Conservation (phyloP, 2,797 vertebrate genomes). For the Pangasius macronema region DNA sequence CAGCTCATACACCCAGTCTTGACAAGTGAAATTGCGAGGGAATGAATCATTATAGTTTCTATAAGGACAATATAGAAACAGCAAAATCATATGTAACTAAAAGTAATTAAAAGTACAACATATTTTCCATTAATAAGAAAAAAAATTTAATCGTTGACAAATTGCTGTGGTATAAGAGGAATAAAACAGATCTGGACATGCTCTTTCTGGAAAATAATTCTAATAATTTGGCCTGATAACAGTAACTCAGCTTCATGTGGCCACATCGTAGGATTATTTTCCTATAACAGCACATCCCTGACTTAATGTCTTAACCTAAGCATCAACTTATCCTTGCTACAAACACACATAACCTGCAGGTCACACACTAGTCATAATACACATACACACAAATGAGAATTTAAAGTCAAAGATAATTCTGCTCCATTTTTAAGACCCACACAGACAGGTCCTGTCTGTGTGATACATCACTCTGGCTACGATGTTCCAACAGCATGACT, state of each 20-base stretch:
- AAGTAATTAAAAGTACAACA: background rate
- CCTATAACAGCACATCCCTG: background rate
- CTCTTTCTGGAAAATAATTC: background rate
- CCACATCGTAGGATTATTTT: background rate
- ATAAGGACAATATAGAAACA: too few relatives aligned
- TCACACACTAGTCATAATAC: background rate
- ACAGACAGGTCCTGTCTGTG: background rate
- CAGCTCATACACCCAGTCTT: background rate
- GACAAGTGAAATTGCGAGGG: background rate
- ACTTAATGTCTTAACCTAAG: background rate
- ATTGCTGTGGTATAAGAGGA: background rate
- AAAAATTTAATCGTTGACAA: background rate
- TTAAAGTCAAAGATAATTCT: too few relatives aligned
- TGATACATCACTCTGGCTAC: background rate
- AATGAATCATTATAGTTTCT: background rate
- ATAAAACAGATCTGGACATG: background rate
- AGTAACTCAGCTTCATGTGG: background rate
- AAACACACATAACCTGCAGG: background rate
- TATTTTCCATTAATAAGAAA: background rate
- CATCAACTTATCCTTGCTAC: background rate
- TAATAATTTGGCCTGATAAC: background rate
- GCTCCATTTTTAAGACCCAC: background rate
- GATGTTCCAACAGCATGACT: slow-evolving; percentile 15
- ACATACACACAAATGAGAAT: background rate
- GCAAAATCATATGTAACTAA: background rate